A percentile compares a stretch with the other conserved stretches of the same genome.
phyloP scores from a whole-genome alignment of 2,888 invertebrate genomes.

The Mythimna loreyi region DNA sequence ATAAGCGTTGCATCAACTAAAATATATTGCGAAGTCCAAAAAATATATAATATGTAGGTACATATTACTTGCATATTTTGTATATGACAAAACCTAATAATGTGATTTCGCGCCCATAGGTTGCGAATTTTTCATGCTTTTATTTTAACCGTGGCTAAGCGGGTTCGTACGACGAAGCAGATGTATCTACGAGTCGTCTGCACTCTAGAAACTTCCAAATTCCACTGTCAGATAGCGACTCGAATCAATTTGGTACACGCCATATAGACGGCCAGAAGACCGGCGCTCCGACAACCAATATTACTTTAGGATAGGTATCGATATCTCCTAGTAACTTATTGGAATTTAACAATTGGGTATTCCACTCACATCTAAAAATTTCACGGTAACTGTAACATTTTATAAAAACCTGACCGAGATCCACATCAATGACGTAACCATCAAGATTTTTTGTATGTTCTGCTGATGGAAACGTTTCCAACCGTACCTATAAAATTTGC shows the following conservation, averaged over 20 bases:
- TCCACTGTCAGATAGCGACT: background rate
- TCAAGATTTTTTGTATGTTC: conserved; percentile 37
- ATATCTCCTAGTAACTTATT: background rate
- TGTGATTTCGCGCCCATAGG: background rate
- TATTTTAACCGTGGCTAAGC: background rate
- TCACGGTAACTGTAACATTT: conserved; percentile 11
- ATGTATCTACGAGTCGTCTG: background rate
- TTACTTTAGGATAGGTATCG: background rate
- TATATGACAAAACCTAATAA: background rate
- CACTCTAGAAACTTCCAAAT: background rate
- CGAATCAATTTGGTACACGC: background rate
- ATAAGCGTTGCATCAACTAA: no score
- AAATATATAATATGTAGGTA: no score
- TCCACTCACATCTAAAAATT: conserved; percentile 6
- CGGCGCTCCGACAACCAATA: background rate
- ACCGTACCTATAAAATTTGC: conserved; percentile 40
- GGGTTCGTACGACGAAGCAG: background rate
- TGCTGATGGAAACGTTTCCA: conserved; percentile 36
- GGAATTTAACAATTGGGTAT: conserved; percentile 1
- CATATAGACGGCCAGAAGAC: background rate
- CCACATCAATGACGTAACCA: conserved; percentile 40
- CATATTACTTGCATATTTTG: background rate
- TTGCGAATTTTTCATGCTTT: background rate
- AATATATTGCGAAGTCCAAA: no score
- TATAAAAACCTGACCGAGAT: conserved; percentile 30